These are phyloP conservation scores for Dicerorhinus sumatrensis DNA, from an alignment of 2,113 vertebrate genomes.

Conservation along the genomic window DNA sequence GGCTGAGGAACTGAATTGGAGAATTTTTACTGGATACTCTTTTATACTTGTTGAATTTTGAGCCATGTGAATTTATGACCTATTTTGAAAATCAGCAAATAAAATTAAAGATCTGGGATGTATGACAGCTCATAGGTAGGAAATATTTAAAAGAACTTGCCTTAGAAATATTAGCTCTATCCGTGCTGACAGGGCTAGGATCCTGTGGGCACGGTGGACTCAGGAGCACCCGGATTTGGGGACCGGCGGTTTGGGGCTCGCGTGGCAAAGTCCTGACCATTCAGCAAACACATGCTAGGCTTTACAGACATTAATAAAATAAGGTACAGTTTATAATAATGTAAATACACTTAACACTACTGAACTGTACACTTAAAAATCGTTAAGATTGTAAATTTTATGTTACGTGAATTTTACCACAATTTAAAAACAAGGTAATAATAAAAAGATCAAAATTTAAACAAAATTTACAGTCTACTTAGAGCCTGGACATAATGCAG, in stretches of 20 bases:
- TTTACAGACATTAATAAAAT: neutral
- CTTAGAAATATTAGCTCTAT: conserved; percentile 23
- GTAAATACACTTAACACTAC: neutral
- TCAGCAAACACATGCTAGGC: neutral
- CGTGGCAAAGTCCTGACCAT: neutral
- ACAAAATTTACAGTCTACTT: neutral
- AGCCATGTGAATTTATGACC: neutral
- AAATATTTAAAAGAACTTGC: neutral
- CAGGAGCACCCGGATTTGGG: neutral
- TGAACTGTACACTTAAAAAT: neutral
- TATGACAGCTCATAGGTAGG: neutral
- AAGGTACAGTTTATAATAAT: neutral
- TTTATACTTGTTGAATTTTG: neutral
- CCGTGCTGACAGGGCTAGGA: neutral
- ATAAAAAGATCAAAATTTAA: neutral
- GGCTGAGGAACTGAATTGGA: neutral
- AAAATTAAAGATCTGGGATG: neutral
- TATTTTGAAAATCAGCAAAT: conserved; percentile 41
- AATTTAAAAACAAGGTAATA: neutral
- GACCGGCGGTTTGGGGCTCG: neutral
- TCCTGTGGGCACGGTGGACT: neutral
- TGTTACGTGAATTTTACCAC: neutral
- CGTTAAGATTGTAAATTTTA: neutral
- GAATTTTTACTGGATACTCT: neutral
- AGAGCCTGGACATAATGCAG: neutral